phyloP scores from a whole-genome alignment of 1,140 invertebrate species.

The Drosophila tani region DNA sequence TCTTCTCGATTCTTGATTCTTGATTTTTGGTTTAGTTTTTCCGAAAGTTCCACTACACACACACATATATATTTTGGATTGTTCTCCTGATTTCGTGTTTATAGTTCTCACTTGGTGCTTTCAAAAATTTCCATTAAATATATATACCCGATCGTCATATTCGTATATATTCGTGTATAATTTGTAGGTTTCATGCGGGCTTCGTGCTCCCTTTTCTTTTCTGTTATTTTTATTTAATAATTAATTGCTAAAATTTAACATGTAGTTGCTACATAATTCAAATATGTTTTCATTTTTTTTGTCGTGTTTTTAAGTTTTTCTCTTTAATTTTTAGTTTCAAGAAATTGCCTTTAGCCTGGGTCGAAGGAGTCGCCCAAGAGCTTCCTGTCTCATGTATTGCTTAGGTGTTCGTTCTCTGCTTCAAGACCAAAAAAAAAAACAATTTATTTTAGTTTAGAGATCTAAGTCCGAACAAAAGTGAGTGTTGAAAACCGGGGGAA shows the following conservation, averaged over 20 bases:
- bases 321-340: slow-evolving; percentile 14
- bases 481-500: slow-evolving; percentile 3
- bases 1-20: slow-evolving; percentile 4
- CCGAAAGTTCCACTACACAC: slow-evolving; percentile 33
- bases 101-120: slow-evolving; percentile 59
- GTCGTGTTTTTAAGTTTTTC: not conserved
- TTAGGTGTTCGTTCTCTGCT: slow-evolving; percentile 35
- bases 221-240: slow-evolving; percentile 38
- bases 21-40: slow-evolving; percentile 12
- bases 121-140: slow-evolving; percentile 51
- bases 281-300: slow-evolving; percentile 61
- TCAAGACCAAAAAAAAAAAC: slow-evolving; percentile 9
- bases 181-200: slow-evolving; percentile 14
- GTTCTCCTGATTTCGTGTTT: slow-evolving; percentile 12
- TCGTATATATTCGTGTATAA: slow-evolving; percentile 32
- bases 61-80: slow-evolving; percentile 10
- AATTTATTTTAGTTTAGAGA: slow-evolving; percentile 13
- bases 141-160: slow-evolving; percentile 21
- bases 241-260: slow-evolving; percentile 79
- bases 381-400: slow-evolving; percentile 43
- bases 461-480: slow-evolving; percentile 11
- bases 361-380: slow-evolving; percentile 17
- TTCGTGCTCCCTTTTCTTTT: slow-evolving; percentile 7
- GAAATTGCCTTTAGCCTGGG: slow-evolving; percentile 53
- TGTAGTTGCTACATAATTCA: slow-evolving; percentile 80